phyloP scores from a whole-genome alignment of 23 tunicate genomes.

The Clavelina lepadiformis region DNA sequence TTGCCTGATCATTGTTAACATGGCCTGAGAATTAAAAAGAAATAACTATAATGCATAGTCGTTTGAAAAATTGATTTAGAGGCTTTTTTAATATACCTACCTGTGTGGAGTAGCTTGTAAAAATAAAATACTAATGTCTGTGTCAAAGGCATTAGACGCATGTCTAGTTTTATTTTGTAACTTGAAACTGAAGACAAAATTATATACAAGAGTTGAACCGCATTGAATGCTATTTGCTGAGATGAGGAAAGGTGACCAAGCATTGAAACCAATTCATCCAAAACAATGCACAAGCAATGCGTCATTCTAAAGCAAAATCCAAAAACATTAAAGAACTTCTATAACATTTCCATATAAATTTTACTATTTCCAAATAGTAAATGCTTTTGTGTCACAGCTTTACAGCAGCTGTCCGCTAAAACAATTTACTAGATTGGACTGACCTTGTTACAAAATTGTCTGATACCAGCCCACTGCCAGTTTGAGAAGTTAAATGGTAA shows the following conservation, averaged over 20 bases:
- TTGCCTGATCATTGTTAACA: slow-evolving; percentile 64
- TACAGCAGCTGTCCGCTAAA: too few relatives aligned
- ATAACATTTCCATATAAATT: too few relatives aligned
- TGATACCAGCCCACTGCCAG: slow-evolving; percentile 20
- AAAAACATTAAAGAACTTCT: too few relatives aligned
- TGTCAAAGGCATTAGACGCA: slow-evolving; percentile 29
- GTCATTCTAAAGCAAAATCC: slow-evolving; percentile 1
- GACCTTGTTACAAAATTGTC: slow-evolving; percentile 19
- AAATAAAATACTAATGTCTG: slow-evolving; percentile 53
- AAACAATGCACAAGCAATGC: slow-evolving; percentile 1
- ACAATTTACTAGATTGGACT: too few relatives aligned
- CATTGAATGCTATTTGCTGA: background rate
- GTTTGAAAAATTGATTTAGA: background rate
- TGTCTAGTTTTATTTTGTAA: slow-evolving; percentile 18
- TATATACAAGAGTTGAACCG: slow-evolving; percentile 28
- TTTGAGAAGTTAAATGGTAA: slow-evolving; percentile 23
- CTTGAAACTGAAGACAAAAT: slow-evolving; percentile 22
- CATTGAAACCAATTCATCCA: slow-evolving; percentile 30
- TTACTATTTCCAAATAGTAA: too few relatives aligned
- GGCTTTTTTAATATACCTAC: too few relatives aligned
- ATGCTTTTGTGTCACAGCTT: too few relatives aligned
- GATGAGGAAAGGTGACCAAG: slow-evolving; percentile 18
- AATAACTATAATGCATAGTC: background rate
- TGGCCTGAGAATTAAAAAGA: slow-evolving; percentile 26
- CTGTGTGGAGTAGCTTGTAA: slow-evolving; percentile 52